Evolutionary conservation across 2,113 vertebrate species (phyloP).

Genomic region (Labeo rohita): DNA sequence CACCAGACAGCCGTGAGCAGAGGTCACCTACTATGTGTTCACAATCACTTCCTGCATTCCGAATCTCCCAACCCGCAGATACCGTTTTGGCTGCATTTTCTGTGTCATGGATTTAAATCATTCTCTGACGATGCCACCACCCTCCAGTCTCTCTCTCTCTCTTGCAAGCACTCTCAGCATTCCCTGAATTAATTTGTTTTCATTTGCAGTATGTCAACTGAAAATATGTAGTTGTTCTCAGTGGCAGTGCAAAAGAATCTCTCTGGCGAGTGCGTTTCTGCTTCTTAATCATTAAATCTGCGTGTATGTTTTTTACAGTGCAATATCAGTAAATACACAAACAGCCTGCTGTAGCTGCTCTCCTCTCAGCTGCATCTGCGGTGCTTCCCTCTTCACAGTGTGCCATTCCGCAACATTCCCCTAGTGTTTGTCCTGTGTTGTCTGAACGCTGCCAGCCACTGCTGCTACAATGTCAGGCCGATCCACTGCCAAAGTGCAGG

Average conservation of each 20-base stretch:
- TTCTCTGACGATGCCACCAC: conserved; percentile 42
- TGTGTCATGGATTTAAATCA: conserved; percentile 68
- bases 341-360: conserved; percentile 40
- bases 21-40: conserved; percentile 67
- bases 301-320: conserved; percentile 49
- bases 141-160: conserved; percentile 2
- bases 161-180: conserved; percentile 42
- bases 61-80: conserved; percentile 68
- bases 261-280: conserved; percentile 62
- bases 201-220: conserved; percentile 75
- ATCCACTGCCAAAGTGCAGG: conserved; percentile 56
- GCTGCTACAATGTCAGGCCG: conserved; percentile 58
- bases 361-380: conserved; percentile 41
- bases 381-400: conserved; percentile 35
- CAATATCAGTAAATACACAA: conserved; percentile 58
- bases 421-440: conserved; percentile 54
- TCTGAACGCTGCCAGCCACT: conserved; percentile 54
- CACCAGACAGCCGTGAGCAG: conserved; percentile 59
- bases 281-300: conserved; percentile 66
- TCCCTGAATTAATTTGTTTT: conserved; percentile 77
- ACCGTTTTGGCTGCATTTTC: conserved; percentile 63
- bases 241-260: conserved; percentile 61
- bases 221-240: conserved; percentile 65
- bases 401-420: conserved; percentile 40
- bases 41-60: conserved; percentile 69